phyloP scores from a whole-genome alignment of 2,888 invertebrate genomes.

The Mythimna vitellina region DNA sequence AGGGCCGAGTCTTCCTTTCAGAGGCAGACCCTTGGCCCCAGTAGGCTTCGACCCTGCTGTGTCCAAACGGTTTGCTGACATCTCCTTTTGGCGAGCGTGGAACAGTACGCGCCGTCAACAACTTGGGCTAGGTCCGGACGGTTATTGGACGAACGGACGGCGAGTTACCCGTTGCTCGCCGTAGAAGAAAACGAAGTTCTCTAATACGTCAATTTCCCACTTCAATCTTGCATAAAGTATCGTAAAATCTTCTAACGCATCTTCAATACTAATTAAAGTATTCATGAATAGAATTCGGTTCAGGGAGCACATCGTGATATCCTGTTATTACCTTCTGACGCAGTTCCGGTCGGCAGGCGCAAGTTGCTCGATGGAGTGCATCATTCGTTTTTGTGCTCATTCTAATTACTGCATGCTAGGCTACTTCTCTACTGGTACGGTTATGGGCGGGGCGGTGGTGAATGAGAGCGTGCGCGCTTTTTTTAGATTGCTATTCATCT shows the following conservation, averaged over 20 bases:
- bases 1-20: too few species aligned
- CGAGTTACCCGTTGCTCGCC: too few species aligned
- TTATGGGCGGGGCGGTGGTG: conserved; percentile 73
- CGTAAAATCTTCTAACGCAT: neutral
- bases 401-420: conserved; percentile 75
- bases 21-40: too few species aligned
- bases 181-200: too few species aligned
- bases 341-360: conserved; percentile 63
- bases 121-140: too few species aligned
- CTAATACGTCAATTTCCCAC: neutral
- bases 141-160: too few species aligned
- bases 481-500: conserved; percentile 40
- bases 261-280: conserved; percentile 24
- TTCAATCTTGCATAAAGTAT: neutral
- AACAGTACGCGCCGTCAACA: too few species aligned
- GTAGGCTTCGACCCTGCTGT: too few species aligned
- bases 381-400: conserved; percentile 70
- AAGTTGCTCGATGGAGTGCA: conserved; percentile 75
- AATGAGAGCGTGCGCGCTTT: conserved; percentile 75
- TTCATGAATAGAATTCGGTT: conserved; percentile 29
- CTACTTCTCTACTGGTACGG: conserved; percentile 68
- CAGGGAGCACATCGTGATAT: conserved; percentile 37
- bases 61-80: too few species aligned
- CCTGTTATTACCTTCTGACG: conserved; percentile 54
- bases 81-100: too few species aligned